phyloP scores from a whole-genome alignment of 2,888 invertebrate genomes.

The Dolichopus griseipennis region DNA sequence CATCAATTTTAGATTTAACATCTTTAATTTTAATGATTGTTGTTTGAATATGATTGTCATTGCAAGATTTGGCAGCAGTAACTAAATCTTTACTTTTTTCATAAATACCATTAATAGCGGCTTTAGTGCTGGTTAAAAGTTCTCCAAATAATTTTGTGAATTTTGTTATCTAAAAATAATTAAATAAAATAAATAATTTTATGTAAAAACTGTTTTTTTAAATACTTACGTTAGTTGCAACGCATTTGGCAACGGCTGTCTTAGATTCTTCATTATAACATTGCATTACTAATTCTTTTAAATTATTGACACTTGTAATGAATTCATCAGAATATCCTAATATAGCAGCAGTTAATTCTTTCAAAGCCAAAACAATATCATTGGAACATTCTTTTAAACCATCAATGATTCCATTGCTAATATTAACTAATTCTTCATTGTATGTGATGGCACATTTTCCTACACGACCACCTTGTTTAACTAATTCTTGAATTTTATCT shows the following conservation, averaged over 20 bases:
- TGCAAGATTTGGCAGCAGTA: not conserved
- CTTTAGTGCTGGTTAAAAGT: not conserved
- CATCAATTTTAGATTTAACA: not conserved
- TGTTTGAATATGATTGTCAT: not conserved
- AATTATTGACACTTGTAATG: not conserved
- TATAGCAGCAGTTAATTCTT: not conserved
- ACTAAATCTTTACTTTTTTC: not conserved
- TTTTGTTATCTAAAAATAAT: not conserved
- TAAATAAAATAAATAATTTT: not conserved
- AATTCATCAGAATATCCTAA: not conserved
- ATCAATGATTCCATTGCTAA: not conserved
- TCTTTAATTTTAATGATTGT: not conserved
- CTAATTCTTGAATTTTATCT: not conserved
- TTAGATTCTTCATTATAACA: not conserved
- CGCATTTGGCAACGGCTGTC: not conserved
- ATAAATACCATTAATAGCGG: not conserved
- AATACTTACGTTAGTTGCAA: not conserved
- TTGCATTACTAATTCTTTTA: not conserved
- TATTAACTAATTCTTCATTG: not conserved
- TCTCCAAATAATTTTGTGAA: not conserved
- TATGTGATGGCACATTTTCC: not conserved
- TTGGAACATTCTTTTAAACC: not conserved
- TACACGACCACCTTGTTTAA: not conserved
- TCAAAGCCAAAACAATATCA: not conserved
- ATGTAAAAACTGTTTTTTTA: not conserved